Evolutionary conservation across 1,140 invertebrate species (phyloP).

Genomic region (Drosophila elegans): DNA sequence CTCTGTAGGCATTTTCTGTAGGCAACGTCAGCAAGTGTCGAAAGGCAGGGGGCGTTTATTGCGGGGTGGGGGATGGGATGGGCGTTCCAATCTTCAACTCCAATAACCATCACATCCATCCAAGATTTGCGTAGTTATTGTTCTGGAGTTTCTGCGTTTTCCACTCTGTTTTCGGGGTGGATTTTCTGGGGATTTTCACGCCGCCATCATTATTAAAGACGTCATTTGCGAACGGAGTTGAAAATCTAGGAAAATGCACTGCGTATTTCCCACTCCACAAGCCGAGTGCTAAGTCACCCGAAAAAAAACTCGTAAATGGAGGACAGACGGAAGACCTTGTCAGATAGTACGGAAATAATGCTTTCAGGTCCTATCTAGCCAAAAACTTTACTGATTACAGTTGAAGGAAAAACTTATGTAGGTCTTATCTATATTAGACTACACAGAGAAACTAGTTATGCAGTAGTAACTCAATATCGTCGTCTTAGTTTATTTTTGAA

Average conservation of each 20-base stretch:
- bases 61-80: conserved; percentile 1
- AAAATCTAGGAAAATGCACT: conserved; percentile 50
- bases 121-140: conserved; percentile 62
- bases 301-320: conserved; percentile 25
- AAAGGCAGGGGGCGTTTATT: conserved; percentile 4
- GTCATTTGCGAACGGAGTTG: conserved; percentile 50
- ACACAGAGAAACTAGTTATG: not conserved
- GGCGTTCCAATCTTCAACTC: conserved; percentile 53
- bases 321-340: conserved; percentile 36
- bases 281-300: conserved; percentile 18
- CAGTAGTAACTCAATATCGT: not conserved
- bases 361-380: conserved; percentile 28
- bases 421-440: not conserved
- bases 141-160: conserved; percentile 25
- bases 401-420: conserved; percentile 18
- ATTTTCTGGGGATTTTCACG: conserved; percentile 65
- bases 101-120: conserved; percentile 58
- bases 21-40: conserved; percentile 29
- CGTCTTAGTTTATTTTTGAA: not conserved
- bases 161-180: conserved; percentile 56
- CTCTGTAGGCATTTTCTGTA: conserved; percentile 71
- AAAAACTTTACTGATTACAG: conserved; percentile 29
- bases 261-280: conserved; percentile 52
- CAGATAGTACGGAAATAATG: conserved; percentile 27
- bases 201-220: conserved; percentile 44